Evolutionary conservation across 2,797 vertebrate genomes (phyloP), one percentile per base, ranked within the genome.

Genomic region (Poeciliopsis paucimaculata): DNA sequence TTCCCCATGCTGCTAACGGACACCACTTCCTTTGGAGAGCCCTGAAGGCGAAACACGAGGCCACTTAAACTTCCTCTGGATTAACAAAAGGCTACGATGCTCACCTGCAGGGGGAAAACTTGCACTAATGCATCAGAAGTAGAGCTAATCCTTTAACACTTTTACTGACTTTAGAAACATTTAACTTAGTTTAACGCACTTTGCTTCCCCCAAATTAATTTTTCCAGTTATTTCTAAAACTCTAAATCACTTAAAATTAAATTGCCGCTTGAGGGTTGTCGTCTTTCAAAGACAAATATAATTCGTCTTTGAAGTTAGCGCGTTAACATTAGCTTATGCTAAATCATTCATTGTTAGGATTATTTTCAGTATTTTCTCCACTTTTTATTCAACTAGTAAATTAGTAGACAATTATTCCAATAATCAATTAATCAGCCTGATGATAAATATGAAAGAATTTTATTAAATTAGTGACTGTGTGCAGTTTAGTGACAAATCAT

Each of bases 1-100:
- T 97, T 16, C 1, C 98, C 98, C 94, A 99, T 92, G 92, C 97
- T 99, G 76, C 96, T 96, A 89, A 98, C 94, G 0, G 97, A 96
- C 1, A 97, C 96, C 0, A 88, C 92, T 87, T 98, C 97, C 10
- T 90, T 87, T 1, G 60, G 84, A 9, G 88, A 86, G 12, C 66
- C 95, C 97, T 98, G 90, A 66, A 51, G 72, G 76, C 43, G 62
- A 23, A 78, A 16, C 9, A 5, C 8, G 73, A 41, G 57, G 76
- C 31, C 31, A 36, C 18, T 66, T 39, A 39, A 73, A 15, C 23
- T 34, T 64, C 55, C 16, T 20, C 72, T 45, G 34, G 45, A 36
- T 39, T 28, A 8, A 6, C 0, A 4, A 34, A 73, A 7, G 3
- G n/a, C 60, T 64, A 60, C 28, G 13, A 31, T n/a, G 26, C 53